Evolutionary conservation across 2,113 vertebrate genomes (phyloP), one percentile per base, ranked within the genome.

Genomic region (Tetraodon nigroviridis): DNA sequence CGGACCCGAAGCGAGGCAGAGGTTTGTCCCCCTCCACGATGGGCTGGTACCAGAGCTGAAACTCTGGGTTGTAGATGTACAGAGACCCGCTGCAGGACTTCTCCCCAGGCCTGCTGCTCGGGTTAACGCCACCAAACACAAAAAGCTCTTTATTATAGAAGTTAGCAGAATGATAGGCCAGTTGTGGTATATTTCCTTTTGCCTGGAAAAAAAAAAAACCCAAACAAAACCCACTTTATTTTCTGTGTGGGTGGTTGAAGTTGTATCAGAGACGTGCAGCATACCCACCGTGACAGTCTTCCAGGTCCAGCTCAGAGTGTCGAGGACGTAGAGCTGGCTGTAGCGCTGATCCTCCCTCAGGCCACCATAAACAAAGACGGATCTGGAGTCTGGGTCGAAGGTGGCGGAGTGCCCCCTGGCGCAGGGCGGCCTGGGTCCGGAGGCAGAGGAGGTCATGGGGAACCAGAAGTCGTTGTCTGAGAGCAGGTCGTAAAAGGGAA

Each of bases 31-130:
- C 94, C 73, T 94, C 93, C 55, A 92, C 91, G 42, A 95, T 94
- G 49, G 94, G 93, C 73, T 94, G 90, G 76, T 96, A 96, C 94
- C 94, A 96, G 61, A 96, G 90, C 77, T 92, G 90, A 84, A 90
- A 91, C 61, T 95, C 92, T 7, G 93, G 92, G 83, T 92, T 96
- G 66, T 94, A 96, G 81, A 95, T 87, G 72, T 92, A 94, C 19
- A 95, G 84, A 4, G 86, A 22, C 20, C 94, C 94, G 68, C 92
- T 93, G 86, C 92, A 93, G 42, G 65, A 60, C 51, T 84, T 90
- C 42, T 68, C 81, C 54, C 71, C 79, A 50, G 86, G 71, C 0
- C 84, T 78, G 8, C 64, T 75, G 51, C 79, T 80, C 4, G 89
- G 85, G 15, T 84, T 88, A 60, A 92, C 66, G 5, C 94, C 94